Evolutionary conservation across 2,113 vertebrate genomes (phyloP).

Genomic region (Aegithalos caudatus): DNA sequence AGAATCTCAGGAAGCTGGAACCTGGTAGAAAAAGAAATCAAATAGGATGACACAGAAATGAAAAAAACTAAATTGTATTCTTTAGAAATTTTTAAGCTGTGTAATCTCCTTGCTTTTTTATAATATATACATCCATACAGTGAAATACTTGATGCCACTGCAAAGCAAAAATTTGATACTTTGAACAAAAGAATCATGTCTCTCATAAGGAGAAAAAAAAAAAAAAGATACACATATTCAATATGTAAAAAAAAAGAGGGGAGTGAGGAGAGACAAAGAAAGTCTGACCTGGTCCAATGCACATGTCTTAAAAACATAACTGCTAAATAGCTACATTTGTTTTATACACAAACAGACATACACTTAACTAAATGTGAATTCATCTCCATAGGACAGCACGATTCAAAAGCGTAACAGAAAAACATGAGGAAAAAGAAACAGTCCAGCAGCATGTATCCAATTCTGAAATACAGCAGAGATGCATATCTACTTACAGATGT

Average conservation of each 20-base stretch:
- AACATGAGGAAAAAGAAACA: neutral
- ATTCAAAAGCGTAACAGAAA: neutral
- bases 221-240: neutral
- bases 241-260: neutral
- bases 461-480: neutral
- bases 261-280: neutral
- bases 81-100: neutral
- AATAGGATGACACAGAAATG: neutral
- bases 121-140: neutral
- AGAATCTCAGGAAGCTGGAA: neutral
- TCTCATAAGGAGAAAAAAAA: neutral
- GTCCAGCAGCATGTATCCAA: neutral
- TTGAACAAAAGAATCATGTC: conserved; percentile 2
- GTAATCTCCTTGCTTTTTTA: neutral
- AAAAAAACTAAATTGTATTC: neutral
- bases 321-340: neutral
- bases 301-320: neutral
- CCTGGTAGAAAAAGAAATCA: neutral
- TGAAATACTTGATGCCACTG: neutral
- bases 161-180: neutral
- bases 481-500: neutral
- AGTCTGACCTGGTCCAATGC: neutral
- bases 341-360: neutral
- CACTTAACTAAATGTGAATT: neutral
- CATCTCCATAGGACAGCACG: neutral